Evolutionary conservation across 1,140 invertebrate species (phyloP).

Genomic region (Rhopalosiphum padi): DNA sequence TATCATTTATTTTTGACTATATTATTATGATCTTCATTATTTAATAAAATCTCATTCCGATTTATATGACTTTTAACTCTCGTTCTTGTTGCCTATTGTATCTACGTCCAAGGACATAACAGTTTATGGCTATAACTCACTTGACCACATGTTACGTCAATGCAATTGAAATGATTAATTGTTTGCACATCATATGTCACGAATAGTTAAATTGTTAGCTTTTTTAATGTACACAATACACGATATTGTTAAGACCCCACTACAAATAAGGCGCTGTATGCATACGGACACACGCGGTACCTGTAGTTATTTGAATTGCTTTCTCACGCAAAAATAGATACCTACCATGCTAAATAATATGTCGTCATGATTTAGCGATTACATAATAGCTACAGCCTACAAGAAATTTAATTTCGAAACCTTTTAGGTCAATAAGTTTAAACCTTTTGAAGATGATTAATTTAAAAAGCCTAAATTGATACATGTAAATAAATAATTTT

Average conservation of each 20-base stretch:
- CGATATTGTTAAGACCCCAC: not conserved
- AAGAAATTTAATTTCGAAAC: not conserved
- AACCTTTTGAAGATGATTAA: not conserved
- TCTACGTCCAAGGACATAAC: not conserved
- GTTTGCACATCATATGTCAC: not conserved
- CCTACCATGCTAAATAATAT: not conserved
- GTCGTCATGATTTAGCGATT: not conserved
- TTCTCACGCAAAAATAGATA: not conserved
- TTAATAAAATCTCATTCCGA: not conserved
- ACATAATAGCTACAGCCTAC: not conserved
- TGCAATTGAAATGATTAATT: not conserved
- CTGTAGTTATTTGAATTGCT: not conserved
- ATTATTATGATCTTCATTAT: not conserved
- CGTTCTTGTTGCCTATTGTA: not conserved
- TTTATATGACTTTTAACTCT: not conserved
- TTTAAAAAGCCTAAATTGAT: not conserved
- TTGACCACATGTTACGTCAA: slow-evolving; percentile 5
- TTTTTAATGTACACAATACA: not conserved
- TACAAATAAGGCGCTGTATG: not conserved
- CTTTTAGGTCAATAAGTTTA: not conserved
- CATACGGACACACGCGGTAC: not conserved
- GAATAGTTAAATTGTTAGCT: slow-evolving; percentile 7
- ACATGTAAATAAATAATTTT: too few relatives aligned
- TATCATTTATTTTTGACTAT: not conserved
- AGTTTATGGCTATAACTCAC: not conserved